Percentiles rank a stretch among this genome's conserved stretches.
Evolutionary conservation across 30 jellyfish, hydroid and myxozoan species (phyloP).

Genomic region (Turritopsis dohrnii): DNA sequence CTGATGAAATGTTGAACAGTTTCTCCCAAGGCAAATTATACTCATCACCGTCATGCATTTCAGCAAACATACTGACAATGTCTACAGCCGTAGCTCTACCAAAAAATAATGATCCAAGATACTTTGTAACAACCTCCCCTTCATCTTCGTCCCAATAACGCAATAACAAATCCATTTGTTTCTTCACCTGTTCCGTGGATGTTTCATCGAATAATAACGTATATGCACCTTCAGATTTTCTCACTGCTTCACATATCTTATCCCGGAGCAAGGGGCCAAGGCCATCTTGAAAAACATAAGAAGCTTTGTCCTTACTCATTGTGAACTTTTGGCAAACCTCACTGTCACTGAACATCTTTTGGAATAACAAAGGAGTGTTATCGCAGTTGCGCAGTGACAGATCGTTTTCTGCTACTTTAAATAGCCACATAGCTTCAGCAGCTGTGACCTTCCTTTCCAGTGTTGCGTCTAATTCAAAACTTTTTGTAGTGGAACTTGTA

Average conservation of each 20-base stretch:
- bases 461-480: too few relatives aligned
- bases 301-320: conserved; percentile 7
- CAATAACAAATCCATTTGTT: conserved; percentile 29
- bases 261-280: conserved; percentile 10
- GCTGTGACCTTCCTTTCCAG: conserved; percentile 1
- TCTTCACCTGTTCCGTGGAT: background rate
- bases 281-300: conserved; percentile 23
- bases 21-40: too few relatives aligned
- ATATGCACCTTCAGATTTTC: background rate
- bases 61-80: too few relatives aligned
- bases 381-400: background rate
- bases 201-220: conserved; percentile 7
- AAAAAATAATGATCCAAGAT: too few relatives aligned
- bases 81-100: too few relatives aligned
- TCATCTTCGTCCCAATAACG: too few relatives aligned
- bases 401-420: too few relatives aligned
- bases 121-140: too few relatives aligned
- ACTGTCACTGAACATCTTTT: conserved; percentile 12
- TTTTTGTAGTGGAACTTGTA: too few relatives aligned
- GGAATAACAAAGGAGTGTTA: background rate
- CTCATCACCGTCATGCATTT: too few relatives aligned
- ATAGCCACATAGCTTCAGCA: too few relatives aligned
- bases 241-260: background rate
- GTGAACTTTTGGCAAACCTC: background rate
- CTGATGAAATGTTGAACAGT: too few relatives aligned